Conservation (phyloP, 2,888 invertebrate genomes). For the Eugnorisma glareosa region DNA sequence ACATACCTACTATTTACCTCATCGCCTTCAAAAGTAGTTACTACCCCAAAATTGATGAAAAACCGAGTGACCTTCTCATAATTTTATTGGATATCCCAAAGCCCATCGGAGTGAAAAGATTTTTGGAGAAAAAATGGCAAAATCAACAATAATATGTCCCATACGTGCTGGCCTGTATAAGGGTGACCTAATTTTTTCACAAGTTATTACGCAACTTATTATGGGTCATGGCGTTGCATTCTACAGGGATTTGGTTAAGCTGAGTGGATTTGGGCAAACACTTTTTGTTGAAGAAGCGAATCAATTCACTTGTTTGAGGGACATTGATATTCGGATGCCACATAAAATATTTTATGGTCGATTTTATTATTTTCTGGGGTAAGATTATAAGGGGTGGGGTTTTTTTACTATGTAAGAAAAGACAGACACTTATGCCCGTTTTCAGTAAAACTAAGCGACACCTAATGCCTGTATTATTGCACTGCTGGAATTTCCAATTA, state of each 20-base stretch:
- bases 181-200: conserved; percentile 80
- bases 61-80: conserved; percentile 40
- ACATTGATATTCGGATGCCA: conserved; percentile 32
- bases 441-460: background rate
- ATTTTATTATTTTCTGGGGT: conserved; percentile 24
- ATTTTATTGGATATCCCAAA: conserved; percentile 48
- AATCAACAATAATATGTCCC: conserved; percentile 67
- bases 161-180: conserved; percentile 68
- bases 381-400: background rate
- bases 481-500: background rate
- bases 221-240: conserved; percentile 73
- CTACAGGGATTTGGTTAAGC: conserved; percentile 74
- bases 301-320: conserved; percentile 58
- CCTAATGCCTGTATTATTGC: background rate
- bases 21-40: background rate
- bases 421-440: background rate
- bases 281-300: conserved; percentile 64
- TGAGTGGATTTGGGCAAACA: conserved; percentile 53
- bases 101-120: conserved; percentile 42
- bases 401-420: conserved; percentile 10
- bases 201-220: conserved; percentile 78
- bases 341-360: conserved; percentile 51
- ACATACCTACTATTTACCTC: background rate
- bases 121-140: conserved; percentile 60
- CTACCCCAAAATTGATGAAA: conserved; percentile 24